Evolutionary conservation across 2,113 vertebrate species (phyloP).

Genomic region (Scopus umbretta): DNA sequence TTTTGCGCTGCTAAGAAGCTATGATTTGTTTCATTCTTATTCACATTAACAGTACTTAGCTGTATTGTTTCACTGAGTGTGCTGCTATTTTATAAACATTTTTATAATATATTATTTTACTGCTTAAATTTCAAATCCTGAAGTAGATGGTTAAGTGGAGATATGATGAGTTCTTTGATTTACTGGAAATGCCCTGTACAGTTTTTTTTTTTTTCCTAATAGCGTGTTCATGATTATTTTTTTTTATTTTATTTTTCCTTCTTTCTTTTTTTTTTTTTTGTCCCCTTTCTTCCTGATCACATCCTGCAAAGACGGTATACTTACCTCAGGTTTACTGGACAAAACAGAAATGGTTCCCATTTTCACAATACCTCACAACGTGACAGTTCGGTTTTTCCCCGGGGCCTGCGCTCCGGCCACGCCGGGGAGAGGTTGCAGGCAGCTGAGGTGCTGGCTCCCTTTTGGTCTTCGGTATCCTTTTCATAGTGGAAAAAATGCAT

Average conservation of each 20-base stretch:
- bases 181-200: slow-evolving; percentile 97
- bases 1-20: slow-evolving; percentile 99
- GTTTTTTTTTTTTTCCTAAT: slow-evolving; percentile 72
- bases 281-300: slow-evolving; percentile 74
- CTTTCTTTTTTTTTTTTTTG: background rate
- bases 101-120: slow-evolving; percentile 99
- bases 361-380: slow-evolving; percentile 86
- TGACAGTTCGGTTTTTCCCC: slow-evolving; percentile 72
- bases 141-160: slow-evolving; percentile 92
- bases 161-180: slow-evolving; percentile 83
- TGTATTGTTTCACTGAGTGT: slow-evolving; percentile 99
- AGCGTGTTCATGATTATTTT: slow-evolving; percentile 75
- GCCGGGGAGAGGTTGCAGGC: slow-evolving; percentile 30
- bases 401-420: background rate
- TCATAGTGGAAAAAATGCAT: slow-evolving; percentile 73
- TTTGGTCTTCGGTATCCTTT: slow-evolving; percentile 68
- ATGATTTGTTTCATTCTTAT: slow-evolving; percentile 94
- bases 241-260: slow-evolving; percentile 30
- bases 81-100: slow-evolving; percentile 99
- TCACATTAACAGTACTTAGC: slow-evolving; percentile 99
- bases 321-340: slow-evolving; percentile 99
- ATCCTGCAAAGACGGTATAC: slow-evolving; percentile 86
- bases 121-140: slow-evolving; percentile 95
- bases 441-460: slow-evolving; percentile 68
- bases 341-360: slow-evolving; percentile 73